Conservation (phyloP, 2,888 invertebrate species). For the Carcina quercana region DNA sequence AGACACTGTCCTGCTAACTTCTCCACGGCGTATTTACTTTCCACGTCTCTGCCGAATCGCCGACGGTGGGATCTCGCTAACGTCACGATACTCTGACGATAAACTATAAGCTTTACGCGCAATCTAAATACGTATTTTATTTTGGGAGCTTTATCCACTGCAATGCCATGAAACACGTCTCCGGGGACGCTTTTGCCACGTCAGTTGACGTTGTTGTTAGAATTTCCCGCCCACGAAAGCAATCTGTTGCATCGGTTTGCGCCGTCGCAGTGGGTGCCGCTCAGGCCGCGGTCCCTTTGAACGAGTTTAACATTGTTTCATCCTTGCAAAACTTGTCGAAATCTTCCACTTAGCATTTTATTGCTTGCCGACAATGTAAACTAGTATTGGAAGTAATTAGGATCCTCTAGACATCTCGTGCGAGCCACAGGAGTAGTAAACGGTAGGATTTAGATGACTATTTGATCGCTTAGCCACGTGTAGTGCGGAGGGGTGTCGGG, state of each 20-base stretch:
- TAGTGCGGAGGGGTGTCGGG: slow-evolving; percentile 25
- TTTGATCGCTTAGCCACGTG: too few species aligned
- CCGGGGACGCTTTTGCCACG: slow-evolving; percentile 26
- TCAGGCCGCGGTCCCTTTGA: slow-evolving; percentile 35
- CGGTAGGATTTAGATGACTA: too few species aligned
- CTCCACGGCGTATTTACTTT: slow-evolving; percentile 4
- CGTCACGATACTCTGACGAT: slow-evolving; percentile 45
- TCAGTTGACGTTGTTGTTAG: slow-evolving; percentile 42
- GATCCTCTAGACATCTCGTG: slow-evolving; percentile 1
- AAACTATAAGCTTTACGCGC: slow-evolving; percentile 47
- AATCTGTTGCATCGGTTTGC: slow-evolving; percentile 61
- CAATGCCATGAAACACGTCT: slow-evolving; percentile 37
- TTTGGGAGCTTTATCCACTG: slow-evolving; percentile 36
- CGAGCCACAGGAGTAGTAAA: too few species aligned
- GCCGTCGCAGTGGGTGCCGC: slow-evolving; percentile 39
- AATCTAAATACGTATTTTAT: slow-evolving; percentile 54
- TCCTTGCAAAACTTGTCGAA: neutral
- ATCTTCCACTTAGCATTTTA: too few species aligned
- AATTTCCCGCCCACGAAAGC: slow-evolving; percentile 61
- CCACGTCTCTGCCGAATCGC: slow-evolving; percentile 22
- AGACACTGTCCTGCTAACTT: slow-evolving; percentile 6
- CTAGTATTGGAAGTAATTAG: too few species aligned
- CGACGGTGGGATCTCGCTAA: slow-evolving; percentile 42
- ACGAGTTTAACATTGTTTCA: slow-evolving; percentile 22
- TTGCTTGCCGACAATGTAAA: too few species aligned